Conservation (phyloP, 1,140 invertebrate species). For the Archivesica marissinica region DNA sequence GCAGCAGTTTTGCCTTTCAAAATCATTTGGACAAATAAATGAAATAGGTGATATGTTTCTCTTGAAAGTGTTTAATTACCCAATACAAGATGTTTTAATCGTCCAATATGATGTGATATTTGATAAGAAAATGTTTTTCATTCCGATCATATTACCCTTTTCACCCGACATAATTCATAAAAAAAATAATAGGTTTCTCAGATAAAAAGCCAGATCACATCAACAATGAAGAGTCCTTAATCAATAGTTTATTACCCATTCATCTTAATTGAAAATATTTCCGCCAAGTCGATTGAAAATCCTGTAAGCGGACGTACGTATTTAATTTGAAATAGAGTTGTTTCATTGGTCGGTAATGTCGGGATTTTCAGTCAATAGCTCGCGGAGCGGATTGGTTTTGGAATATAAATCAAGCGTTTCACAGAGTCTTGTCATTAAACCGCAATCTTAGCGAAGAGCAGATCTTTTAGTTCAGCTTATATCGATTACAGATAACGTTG, state of each 20-base stretch:
- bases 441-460: not conserved
- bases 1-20: not conserved
- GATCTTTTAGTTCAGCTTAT: not conserved
- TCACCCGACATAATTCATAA: conserved; percentile 23
- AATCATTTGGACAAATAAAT: not conserved
- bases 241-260: conserved; percentile 47
- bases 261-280: conserved; percentile 55
- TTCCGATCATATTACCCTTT: not conserved
- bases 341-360: conserved; percentile 43
- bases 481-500: conserved; percentile 43
- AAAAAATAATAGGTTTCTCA: not conserved
- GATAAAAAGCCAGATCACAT: not conserved
- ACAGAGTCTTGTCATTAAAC: not conserved
- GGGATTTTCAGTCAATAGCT: conserved; percentile 25
- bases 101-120: not conserved
- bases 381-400: not conserved
- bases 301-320: conserved; percentile 26
- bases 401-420: conserved; percentile 45
- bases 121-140: not conserved
- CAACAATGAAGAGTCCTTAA: conserved; percentile 16
- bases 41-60: not conserved
- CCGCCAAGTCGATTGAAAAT: conserved; percentile 23
- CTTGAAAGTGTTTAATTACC: not conserved
- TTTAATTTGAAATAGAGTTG: not conserved
- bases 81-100: not conserved